A percentile compares a stretch with the other conserved stretches of the same genome.
Evolutionary conservation across 2,797 vertebrate genomes (phyloP).

Genomic region (Pampus argenteus): DNA sequence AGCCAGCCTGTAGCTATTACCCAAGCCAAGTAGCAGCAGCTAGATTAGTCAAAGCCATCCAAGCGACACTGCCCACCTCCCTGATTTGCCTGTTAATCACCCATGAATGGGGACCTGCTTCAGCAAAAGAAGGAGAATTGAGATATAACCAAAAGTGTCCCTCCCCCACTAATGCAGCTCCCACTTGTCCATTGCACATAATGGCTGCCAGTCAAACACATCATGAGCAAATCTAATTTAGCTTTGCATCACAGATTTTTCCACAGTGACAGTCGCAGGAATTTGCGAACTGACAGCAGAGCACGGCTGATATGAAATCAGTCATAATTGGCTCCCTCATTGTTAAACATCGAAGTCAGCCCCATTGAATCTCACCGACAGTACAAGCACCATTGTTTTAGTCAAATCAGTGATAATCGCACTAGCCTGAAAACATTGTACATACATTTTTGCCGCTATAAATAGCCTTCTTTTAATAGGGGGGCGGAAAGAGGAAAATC

Average conservation of each 20-base stretch:
- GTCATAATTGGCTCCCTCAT: slow-evolving; percentile 57
- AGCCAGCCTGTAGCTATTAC: slow-evolving; percentile 66
- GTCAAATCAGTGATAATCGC: slow-evolving; percentile 64
- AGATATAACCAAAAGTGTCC: slow-evolving; percentile 58
- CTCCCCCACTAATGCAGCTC: slow-evolving; percentile 53
- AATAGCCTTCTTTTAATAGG: slow-evolving; percentile 53
- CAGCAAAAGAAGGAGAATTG: slow-evolving; percentile 58
- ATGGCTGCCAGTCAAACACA: slow-evolving; percentile 68
- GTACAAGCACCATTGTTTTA: slow-evolving; percentile 47
- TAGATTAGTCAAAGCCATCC: slow-evolving; percentile 69
- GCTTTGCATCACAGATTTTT: slow-evolving; percentile 60
- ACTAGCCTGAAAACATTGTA: slow-evolving; percentile 49
- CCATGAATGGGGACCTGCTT: slow-evolving; percentile 67
- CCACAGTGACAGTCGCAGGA: slow-evolving; percentile 47
- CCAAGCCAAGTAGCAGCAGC: slow-evolving; percentile 59
- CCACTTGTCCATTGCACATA: slow-evolving; percentile 61
- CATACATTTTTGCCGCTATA: slow-evolving; percentile 52
- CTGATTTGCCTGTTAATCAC: slow-evolving; percentile 71
- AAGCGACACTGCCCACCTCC: slow-evolving; percentile 67
- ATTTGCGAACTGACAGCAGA: slow-evolving; percentile 56
- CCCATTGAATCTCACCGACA: slow-evolving; percentile 47
- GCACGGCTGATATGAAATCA: slow-evolving; percentile 64
- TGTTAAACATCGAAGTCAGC: slow-evolving; percentile 44
- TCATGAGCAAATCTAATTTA: slow-evolving; percentile 66
- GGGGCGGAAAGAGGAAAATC: slow-evolving; percentile 18